Evolutionary conservation across 2,797 vertebrate species (phyloP).

Genomic region (Sparus aurata): DNA sequence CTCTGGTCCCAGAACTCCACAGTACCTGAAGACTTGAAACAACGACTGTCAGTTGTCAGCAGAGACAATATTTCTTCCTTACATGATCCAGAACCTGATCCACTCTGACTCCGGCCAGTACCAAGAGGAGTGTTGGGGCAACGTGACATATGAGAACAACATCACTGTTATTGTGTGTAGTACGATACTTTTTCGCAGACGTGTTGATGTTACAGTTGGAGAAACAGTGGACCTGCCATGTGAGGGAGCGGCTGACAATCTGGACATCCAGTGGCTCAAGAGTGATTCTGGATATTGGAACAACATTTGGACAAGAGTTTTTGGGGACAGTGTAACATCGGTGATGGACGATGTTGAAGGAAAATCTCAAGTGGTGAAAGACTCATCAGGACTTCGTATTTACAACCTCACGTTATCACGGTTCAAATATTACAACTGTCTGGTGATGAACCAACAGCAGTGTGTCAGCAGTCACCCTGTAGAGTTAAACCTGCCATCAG

Average conservation of each 20-base stretch:
- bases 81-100: no score
- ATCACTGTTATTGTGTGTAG: neutral
- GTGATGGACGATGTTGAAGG: no score
- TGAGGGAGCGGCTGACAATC: no score
- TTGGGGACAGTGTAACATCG: neutral
- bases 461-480: no score
- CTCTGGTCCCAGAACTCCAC: neutral
- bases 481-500: no score
- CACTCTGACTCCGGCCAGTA: no score
- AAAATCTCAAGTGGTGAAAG: neutral
- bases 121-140: slow-evolving; percentile 4
- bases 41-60: neutral
- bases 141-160: neutral
- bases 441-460: no score
- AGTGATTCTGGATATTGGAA: fast-evolving
- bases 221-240: no score
- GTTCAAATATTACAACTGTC: no score
- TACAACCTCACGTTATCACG: neutral
- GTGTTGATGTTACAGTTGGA: fast-evolving
- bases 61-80: no score
- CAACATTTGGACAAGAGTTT: neutral
- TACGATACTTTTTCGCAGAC: fast-evolving
- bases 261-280: neutral
- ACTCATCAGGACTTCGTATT: neutral
- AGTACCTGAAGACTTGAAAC: neutral